Evolutionary conservation across 2,888 invertebrate species (phyloP).

Genomic region (Ophioninae sp.): DNA sequence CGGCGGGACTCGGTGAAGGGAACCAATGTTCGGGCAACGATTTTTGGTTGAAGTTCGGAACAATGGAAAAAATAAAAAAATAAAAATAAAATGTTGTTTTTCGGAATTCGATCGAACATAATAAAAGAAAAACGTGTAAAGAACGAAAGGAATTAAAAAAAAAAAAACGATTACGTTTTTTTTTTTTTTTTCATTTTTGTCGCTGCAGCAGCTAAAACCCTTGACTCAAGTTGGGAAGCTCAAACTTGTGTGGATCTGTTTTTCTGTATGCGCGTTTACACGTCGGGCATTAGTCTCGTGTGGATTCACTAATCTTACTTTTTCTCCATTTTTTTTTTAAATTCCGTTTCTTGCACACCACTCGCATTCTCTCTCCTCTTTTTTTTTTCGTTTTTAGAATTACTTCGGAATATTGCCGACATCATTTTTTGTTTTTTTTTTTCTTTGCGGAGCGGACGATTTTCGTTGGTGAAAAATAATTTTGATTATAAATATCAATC

Average conservation of each 20-base stretch:
- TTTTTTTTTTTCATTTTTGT: conserved; percentile 16
- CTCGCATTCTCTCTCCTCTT: conserved; percentile 13
- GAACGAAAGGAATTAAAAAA: neutral
- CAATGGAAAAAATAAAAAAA: conserved; percentile 41
- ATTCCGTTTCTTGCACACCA: conserved; percentile 44
- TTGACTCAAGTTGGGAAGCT: conserved; percentile 80
- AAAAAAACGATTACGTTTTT: conserved; percentile 59
- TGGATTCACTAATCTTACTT: conserved; percentile 35
- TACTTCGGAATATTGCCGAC: conserved; percentile 59
- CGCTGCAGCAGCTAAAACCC: conserved; percentile 78
- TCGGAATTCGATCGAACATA: conserved; percentile 53
- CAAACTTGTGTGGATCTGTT: conserved; percentile 72
- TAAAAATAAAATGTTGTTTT: conserved; percentile 29
- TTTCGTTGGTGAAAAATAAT: conserved; percentile 11
- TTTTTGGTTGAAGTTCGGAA: conserved; percentile 31
- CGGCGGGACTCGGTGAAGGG: conserved; percentile 11
- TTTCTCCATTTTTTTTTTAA: conserved; percentile 36
- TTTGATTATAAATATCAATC: neutral
- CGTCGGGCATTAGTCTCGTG: conserved; percentile 41
- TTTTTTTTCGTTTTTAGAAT: conserved; percentile 42
- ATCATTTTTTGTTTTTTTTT: conserved; percentile 12
- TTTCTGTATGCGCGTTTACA: conserved; percentile 48
- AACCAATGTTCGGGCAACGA: neutral
- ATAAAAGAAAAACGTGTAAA: conserved; percentile 27
- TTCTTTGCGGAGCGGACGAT: conserved; percentile 27